These are phyloP conservation scores for Matsumurasca onukii DNA, from an alignment of 1,140 invertebrate species.

Conservation along the genomic window DNA sequence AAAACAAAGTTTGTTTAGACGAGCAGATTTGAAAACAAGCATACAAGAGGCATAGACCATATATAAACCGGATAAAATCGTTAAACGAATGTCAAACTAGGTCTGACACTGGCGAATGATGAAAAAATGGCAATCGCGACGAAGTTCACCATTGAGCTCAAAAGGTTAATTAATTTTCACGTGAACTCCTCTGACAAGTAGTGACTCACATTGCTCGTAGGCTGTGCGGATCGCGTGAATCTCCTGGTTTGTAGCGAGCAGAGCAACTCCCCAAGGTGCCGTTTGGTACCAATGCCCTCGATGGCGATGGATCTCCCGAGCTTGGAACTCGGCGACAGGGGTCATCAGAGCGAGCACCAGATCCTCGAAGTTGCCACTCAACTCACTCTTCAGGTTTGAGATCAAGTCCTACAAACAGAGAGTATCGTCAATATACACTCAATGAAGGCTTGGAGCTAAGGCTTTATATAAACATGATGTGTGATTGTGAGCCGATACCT, in stretches of 20 bases:
- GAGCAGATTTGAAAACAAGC: too few species aligned
- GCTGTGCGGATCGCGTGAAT: conserved; percentile 77
- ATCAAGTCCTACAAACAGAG: conserved; percentile 75
- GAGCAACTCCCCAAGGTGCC: conserved; percentile 81
- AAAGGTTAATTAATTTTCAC: too few species aligned
- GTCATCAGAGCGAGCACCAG: conserved; percentile 85
- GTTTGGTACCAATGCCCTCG: conserved; percentile 79
- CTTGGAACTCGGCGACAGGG: conserved; percentile 84
- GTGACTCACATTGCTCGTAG: conserved; percentile 74
- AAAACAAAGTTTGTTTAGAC: too few species aligned
- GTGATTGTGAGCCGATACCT: conserved; percentile 52
- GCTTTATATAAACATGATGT: neutral
- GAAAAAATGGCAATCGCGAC: too few species aligned
- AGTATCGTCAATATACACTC: too few species aligned
- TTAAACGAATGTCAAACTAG: too few species aligned
- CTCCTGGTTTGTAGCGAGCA: conserved; percentile 86
- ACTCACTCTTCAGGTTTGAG: conserved; percentile 86
- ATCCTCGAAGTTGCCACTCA: conserved; percentile 89
- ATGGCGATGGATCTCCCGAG: conserved; percentile 84
- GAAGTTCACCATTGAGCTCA: too few species aligned
- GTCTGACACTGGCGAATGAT: too few species aligned
- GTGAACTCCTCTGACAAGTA: too few species aligned
- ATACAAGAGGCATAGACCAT: too few species aligned
- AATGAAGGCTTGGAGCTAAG: too few species aligned
- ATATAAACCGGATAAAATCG: too few species aligned